Base-by-base conservation (phyloP, 2,888 invertebrate genomes). In the Nomada goodeniana region DNA sequence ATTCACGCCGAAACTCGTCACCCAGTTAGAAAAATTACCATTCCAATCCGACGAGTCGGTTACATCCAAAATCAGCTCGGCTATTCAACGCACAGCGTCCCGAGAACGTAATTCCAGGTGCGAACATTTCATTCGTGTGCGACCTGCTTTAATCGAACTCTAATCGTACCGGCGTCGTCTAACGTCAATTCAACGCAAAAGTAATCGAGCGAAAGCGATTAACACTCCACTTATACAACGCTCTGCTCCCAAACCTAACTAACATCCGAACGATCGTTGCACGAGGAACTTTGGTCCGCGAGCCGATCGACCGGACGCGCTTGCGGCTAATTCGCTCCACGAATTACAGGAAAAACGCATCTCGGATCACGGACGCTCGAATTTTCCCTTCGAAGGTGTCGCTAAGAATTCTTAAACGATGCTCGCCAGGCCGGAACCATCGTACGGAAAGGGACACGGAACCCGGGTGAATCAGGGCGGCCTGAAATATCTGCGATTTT, bases 401-500 rank as follows among this genome's bases (percentile, higher is more conserved):
- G 65, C n/a, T 50, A 61, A 50, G 68, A 63, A 77, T 68, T 50
- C 57, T 80, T 63, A n/a, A 77, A 20, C 42, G 68, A 73, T 72
- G n/a, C 36, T 18, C 60, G 55, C 36, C 26, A 20, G 47, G 47
- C 26, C 18, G 53, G 55, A 57, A 64, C 20, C 26, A 4, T 11
- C 10, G 44, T 23, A 60, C 18, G 2, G 42, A 29, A 42, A n/a
- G 20, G 61, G 57, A 20, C 36, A 29, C n/a, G 15, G 5, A 36
- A 1, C 9, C 52, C 9, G 0, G 18, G 0, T 7, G 44, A 23
- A 59, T 29, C 26, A 20, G 13, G 50, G 42, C 2, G 29, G 42
- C 59, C 20, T 72, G 78, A 64, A 59, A 73, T 68, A 36, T 68
- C 78, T 63, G 76, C 76, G 85, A 88, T 90, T 90, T 90, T 89